Base-by-base conservation (phyloP, 2,888 invertebrate genomes). In the Drosophila ustulata region DNA sequence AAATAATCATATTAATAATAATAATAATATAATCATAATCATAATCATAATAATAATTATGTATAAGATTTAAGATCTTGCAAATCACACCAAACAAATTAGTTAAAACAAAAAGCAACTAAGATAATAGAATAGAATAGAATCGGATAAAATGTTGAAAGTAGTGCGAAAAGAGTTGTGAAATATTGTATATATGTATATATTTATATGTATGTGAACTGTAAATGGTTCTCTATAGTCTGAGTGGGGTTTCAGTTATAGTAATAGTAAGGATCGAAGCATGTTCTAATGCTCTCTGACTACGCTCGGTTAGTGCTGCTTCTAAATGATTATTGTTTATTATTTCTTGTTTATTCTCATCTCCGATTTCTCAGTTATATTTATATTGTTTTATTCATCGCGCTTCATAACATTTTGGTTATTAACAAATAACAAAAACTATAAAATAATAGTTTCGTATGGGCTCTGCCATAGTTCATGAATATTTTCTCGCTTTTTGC, bases 371-470 rank as follows among this genome's bases (percentile, higher is more conserved):
- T 45, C 25, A 23, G 26, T 56, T 9, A 41, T 37, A 7, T 46
- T 34, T 50, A 6, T 65, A 45, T 45, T 32, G 11, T 5, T 23
- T 45, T 30, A n/a, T 28, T 26, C 11, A 7, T 61, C 28, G 23
- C 41, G 9, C 30, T 41, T 41, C 30, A 23, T 25, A 32, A 9
- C 52, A 58, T 32, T 57, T 59, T 47, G 61, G 59, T 64, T 51
- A 68, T 69, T 73, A 85, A 80, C 86, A 76, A 85, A 80, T 80
- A 80, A 80, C 86, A 80, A 75, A 85, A 85, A 80, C 73, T 80
- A 82, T 73, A n/a, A 78, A 69, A 68, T 78, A 75, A 75, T 78
- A 78, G 74, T 57, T 71, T 56, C 56, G 43, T 57, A 70, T 63
- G 70, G 53, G 34, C 37, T 32, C 45, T 32, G 32, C 61, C 68